Evolutionary conservation across 2,888 invertebrate species (phyloP).

Genomic region (Sminthurides aquaticus): DNA sequence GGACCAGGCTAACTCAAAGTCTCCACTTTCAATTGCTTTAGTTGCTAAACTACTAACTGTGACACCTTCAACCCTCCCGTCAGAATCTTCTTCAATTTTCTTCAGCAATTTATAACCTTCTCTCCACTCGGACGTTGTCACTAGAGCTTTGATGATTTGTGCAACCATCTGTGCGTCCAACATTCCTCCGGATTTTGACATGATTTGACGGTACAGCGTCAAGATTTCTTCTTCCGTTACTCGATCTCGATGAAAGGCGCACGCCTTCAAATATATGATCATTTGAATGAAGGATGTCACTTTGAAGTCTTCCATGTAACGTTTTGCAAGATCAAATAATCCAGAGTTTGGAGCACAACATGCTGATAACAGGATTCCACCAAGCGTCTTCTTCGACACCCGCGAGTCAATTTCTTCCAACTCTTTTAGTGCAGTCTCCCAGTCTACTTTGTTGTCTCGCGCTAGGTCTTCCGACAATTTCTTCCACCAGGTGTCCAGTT

Average conservation of each 20-base stretch:
- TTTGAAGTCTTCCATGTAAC: constrained; percentile 55
- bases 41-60: constrained; percentile 47
- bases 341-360: constrained; percentile 50
- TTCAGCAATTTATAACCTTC: constrained; percentile 54
- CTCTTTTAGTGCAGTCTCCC: too few species aligned
- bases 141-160: constrained; percentile 57
- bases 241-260: constrained; percentile 45
- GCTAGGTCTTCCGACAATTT: too few species aligned
- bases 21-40: constrained; percentile 57
- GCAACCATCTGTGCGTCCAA: constrained; percentile 56
- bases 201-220: constrained; percentile 50
- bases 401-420: too few species aligned
- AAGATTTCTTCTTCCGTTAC: constrained; percentile 54
- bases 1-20: constrained; percentile 55
- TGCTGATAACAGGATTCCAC: constrained; percentile 51
- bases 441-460: not conserved
- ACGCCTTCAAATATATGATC: constrained; percentile 22
- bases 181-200: constrained; percentile 53
- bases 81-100: not conserved
- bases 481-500: too few species aligned
- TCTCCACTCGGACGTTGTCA: constrained; percentile 59
- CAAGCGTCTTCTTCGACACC: not conserved
- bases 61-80: not conserved
- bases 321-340: constrained; percentile 52
- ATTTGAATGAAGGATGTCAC: constrained; percentile 29